Base-by-base conservation (phyloP, 1,140 invertebrate species). In the Chrysopa pallens region DNA sequence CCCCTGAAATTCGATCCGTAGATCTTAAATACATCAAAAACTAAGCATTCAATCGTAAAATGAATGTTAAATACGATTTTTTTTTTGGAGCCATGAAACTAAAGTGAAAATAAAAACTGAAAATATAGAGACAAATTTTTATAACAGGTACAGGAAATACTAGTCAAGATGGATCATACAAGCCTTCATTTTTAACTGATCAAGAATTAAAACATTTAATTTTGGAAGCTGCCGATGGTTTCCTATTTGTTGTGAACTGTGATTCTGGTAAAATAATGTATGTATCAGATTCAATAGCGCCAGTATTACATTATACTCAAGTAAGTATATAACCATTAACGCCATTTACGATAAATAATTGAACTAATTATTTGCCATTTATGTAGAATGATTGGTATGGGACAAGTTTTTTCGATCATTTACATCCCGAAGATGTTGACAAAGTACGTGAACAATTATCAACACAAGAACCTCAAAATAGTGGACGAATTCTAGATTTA, bases 161-260 rank as follows among this genome's bases (percentile, higher is more conserved):
- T 11, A 86, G 78, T 46, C 78, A 77, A 29, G 91, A 95, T 68
- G 90, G 88, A 27, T 84, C 87, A 1, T 98, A 96, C 61, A 98
- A 97, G 64, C 95, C 95, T 9, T 95, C 93, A 4, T 99, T 99
- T 62, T 72, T 99, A 23, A 98, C 94, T 33, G 96, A 99, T 67
- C 92, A 98, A 61, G 96, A 99, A 63, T 66, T 99, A 13, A 99
- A 99, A 61, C 95, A 99, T 68, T 69, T 99, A 42, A 98, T 99
- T 47, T 66, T 98, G 39, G 95, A 99, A 69, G 94, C 96, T 13
- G 95, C 96, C 8, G 96, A 99, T 70, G 96, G 96, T 2, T 99
- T 99, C 66, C 70, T 99, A 15, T 99, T 98, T 65, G 95, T 99
- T 7, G 88, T 97, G 0, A 89, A 90, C 49, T 99, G 95, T 69